A percentile compares a stretch with the other conserved stretches of the same genome.
Conservation (phyloP, 2,797 vertebrate genomes). For the Smutsia gigantea region DNA sequence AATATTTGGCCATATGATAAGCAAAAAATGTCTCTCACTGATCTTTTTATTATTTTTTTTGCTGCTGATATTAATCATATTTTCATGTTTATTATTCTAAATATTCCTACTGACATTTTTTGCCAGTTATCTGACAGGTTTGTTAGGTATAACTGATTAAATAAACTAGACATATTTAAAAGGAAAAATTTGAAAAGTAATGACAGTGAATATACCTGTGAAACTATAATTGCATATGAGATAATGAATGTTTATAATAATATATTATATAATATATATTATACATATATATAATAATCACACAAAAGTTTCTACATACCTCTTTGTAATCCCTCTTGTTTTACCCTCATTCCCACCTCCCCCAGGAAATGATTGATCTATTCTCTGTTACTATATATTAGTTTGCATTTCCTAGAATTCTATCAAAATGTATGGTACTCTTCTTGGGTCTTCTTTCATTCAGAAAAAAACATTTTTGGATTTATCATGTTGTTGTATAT, state of each 20-base stretch:
- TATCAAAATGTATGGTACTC: background rate
- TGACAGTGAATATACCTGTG: background rate
- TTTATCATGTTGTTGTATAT: background rate
- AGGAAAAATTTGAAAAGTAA: background rate
- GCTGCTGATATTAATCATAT: background rate
- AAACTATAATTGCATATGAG: background rate
- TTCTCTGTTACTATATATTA: background rate
- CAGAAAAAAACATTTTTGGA: background rate
- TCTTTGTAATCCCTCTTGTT: background rate
- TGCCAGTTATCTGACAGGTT: background rate
- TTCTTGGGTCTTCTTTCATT: background rate
- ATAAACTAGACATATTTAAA: background rate
- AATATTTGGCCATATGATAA: background rate
- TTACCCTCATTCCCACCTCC: background rate
- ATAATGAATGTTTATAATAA: background rate
- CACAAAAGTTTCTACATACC: background rate
- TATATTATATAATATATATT: too few relatives aligned
- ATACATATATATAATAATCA: too few relatives aligned
- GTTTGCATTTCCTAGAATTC: background rate
- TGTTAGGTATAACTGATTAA: background rate
- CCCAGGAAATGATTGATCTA: background rate
- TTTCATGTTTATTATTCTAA: background rate
- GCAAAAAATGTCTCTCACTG: background rate
- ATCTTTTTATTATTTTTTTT: background rate
- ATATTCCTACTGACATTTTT: background rate